These are phyloP conservation scores for Pardalotus punctatus DNA, from an alignment of 2,113 vertebrate species.

Conservation along the genomic window DNA sequence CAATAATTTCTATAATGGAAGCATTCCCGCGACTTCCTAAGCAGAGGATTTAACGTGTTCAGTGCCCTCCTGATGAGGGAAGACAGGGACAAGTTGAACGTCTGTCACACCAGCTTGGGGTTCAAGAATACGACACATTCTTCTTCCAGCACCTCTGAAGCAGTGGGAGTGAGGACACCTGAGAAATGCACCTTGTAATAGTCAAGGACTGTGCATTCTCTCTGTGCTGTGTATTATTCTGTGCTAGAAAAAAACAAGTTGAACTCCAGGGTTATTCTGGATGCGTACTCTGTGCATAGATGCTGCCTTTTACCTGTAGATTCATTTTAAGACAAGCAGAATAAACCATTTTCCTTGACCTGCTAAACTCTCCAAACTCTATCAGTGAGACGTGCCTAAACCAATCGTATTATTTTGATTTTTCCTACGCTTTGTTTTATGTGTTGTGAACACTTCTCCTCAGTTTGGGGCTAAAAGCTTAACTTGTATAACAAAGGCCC, in stretches of 20 bases:
- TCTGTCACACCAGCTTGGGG: background rate
- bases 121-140: background rate
- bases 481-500: background rate
- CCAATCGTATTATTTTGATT: background rate
- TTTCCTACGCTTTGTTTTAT: background rate
- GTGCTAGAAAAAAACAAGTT: background rate
- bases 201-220: background rate
- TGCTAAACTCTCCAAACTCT: background rate
- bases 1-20: background rate
- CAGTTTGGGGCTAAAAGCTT: background rate
- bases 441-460: background rate
- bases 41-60: background rate
- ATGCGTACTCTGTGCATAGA: background rate
- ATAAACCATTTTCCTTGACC: background rate
- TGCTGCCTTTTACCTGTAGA: background rate
- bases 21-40: background rate
- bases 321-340: background rate
- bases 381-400: background rate
- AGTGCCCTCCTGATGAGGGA: background rate
- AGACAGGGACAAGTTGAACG: background rate
- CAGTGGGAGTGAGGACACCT: background rate
- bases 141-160: background rate
- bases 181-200: background rate
- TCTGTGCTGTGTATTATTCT: background rate
- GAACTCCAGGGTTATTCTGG: background rate